These are phyloP conservation scores for Nanorana parkeri DNA, from an alignment of 2,113 vertebrate species.

Conservation along the genomic window DNA sequence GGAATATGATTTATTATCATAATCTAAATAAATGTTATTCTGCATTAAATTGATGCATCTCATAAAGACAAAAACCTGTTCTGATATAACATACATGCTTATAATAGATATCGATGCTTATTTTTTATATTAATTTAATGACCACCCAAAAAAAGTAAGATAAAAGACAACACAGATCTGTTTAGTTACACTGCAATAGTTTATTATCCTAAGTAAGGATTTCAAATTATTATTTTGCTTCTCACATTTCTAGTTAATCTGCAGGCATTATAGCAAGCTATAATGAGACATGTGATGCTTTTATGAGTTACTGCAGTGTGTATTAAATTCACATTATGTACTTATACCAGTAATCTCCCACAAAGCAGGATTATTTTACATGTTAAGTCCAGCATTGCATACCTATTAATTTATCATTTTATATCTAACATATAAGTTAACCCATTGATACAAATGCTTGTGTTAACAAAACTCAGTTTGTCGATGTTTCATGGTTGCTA, in stretches of 20 bases:
- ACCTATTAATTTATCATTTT: constrained; percentile 11
- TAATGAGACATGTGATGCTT: constrained; percentile 28
- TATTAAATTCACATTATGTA: constrained; percentile 46
- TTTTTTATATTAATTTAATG: too few relatives aligned
- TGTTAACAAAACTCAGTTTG: too few relatives aligned
- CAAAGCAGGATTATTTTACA: constrained; percentile 36
- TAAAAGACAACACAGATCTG: background rate
- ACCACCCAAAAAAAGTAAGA: too few relatives aligned
- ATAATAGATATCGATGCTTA: too few relatives aligned
- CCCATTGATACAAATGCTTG: too few relatives aligned
- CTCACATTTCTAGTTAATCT: constrained; percentile 18
- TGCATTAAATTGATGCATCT: too few relatives aligned
- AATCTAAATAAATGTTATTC: too few relatives aligned
- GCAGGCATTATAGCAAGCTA: constrained; percentile 23
- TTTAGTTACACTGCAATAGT: background rate
- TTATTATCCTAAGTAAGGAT: background rate
- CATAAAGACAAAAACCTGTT: too few relatives aligned
- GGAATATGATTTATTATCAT: too few relatives aligned
- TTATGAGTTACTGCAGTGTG: constrained; percentile 28
- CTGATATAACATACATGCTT: too few relatives aligned
- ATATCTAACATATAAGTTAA: background rate
- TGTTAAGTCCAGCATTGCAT: constrained; percentile 38
- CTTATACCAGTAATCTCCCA: constrained; percentile 39
- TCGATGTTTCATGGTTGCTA: too few relatives aligned
- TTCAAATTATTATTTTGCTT: constrained; percentile 47